Evolutionary conservation across 2,888 invertebrate species (phyloP).

Genomic region (Rhabditoides inermis): DNA sequence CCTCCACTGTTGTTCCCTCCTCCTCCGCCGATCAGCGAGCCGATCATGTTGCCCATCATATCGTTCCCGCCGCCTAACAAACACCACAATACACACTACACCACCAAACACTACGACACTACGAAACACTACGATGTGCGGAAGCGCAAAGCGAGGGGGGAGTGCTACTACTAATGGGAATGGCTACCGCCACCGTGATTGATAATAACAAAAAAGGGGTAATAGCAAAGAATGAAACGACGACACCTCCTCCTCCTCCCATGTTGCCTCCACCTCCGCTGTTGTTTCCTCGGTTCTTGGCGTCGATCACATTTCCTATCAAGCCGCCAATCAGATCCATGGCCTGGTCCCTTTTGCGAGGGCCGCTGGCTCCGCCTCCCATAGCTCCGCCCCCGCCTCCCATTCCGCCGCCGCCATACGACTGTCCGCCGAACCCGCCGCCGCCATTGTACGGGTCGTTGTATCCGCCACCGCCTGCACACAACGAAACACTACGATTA

Average conservation of each 20-base stretch:
- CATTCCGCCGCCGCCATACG: conserved; percentile 17
- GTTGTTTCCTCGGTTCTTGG: conserved; percentile 7
- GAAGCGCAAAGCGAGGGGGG: no score
- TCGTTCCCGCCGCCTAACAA: no score
- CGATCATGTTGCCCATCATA: no score
- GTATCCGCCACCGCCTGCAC: neutral
- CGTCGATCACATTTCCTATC: conserved; percentile 12
- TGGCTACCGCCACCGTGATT: no score
- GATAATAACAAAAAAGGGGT: no score
- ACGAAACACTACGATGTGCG: no score
- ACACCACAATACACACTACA: no score
- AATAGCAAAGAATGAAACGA: conserved; percentile 1
- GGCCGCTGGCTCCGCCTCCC: conserved; percentile 1
- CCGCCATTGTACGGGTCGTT: conserved; percentile 3
- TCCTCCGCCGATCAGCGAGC: no score
- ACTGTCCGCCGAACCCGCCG: conserved; percentile 13
- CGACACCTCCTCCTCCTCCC: neutral
- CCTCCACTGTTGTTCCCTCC: no score
- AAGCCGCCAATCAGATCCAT: conserved; percentile 27
- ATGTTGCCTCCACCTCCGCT: conserved; percentile 11
- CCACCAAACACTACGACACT: no score
- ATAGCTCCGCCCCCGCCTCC: neutral
- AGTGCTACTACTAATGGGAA: no score
- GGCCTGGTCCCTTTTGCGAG: conserved; percentile 26
- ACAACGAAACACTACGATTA: no score